phyloP scores from a whole-genome alignment of 2,113 vertebrate genomes.

The Microtus oregoni region DNA sequence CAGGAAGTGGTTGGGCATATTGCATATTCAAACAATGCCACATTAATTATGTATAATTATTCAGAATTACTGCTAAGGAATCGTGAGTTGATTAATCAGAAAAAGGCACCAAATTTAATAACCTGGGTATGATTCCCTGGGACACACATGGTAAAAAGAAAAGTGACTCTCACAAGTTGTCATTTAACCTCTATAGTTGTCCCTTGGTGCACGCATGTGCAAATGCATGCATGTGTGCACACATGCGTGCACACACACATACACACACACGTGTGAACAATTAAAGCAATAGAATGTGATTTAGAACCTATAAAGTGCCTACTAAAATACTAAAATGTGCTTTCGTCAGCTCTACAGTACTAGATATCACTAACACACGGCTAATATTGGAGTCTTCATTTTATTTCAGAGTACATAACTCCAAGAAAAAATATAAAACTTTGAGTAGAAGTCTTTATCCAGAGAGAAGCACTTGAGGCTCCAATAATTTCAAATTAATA shows the following conservation, averaged over 20 bases:
- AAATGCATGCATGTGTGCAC: background rate
- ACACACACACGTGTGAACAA: background rate
- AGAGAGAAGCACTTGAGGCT: background rate
- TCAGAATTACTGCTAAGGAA: background rate
- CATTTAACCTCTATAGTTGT: background rate
- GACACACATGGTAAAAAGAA: background rate
- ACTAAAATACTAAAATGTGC: slow-evolving; percentile 52
- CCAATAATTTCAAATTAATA: slow-evolving; percentile 53
- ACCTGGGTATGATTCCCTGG: background rate
- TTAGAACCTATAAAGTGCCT: too few relatives aligned
- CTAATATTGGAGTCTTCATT: slow-evolving; percentile 11
- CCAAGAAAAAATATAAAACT: background rate
- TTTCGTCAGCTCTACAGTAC: slow-evolving; percentile 35
- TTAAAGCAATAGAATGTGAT: background rate
- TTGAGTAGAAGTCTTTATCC: background rate
- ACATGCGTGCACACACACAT: background rate
- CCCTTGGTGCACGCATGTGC: background rate
- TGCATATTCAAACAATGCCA: background rate
- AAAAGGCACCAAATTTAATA: background rate
- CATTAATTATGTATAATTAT: slow-evolving; percentile 18
- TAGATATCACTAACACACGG: slow-evolving; percentile 2
- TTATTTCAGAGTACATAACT: background rate
- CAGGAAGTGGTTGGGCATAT: background rate
- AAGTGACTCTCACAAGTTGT: background rate
- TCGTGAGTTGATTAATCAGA: background rate